Evolutionary conservation across 2,888 invertebrate species (phyloP).

Genomic region (Autographa pulchrina): DNA sequence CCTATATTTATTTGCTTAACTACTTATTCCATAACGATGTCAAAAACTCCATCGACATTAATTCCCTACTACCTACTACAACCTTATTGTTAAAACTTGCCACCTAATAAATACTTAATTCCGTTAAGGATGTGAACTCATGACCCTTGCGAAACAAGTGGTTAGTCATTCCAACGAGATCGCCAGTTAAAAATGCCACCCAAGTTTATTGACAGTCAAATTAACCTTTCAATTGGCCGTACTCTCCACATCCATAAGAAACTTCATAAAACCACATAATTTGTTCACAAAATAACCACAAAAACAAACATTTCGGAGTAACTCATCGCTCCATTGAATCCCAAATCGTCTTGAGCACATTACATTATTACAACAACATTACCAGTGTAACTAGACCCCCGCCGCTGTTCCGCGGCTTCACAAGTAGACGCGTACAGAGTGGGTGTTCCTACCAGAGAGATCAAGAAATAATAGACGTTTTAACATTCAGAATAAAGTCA

Average conservation of each 20-base stretch:
- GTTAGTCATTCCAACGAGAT: background rate
- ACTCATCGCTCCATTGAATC: conserved; percentile 61
- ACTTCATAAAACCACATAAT: conserved; percentile 58
- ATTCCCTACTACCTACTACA: background rate
- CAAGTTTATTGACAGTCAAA: conserved; percentile 37
- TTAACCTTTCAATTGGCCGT: conserved; percentile 42
- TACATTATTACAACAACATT: conserved; percentile 58
- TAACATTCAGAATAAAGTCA: conserved; percentile 61
- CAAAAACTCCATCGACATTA: background rate
- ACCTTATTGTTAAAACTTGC: background rate
- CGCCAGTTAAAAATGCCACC: conserved; percentile 28
- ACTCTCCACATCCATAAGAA: conserved; percentile 29
- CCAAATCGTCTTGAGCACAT: conserved; percentile 58
- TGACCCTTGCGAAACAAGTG: background rate
- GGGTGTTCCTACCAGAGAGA: conserved; percentile 34
- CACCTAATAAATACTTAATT: background rate
- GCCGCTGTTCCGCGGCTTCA: conserved; percentile 14
- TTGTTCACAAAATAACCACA: conserved; percentile 53
- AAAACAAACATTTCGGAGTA: conserved; percentile 57
- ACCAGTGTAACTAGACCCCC: conserved; percentile 32
- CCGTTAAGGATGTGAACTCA: background rate
- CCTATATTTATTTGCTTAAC: background rate
- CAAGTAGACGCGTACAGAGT: conserved; percentile 25
- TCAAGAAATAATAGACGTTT: conserved; percentile 60
- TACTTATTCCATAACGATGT: background rate